Percentiles rank a stretch among this genome's conserved stretches.
Conservation (phyloP, 2,888 invertebrate genomes). For the Athalia rosae region DNA sequence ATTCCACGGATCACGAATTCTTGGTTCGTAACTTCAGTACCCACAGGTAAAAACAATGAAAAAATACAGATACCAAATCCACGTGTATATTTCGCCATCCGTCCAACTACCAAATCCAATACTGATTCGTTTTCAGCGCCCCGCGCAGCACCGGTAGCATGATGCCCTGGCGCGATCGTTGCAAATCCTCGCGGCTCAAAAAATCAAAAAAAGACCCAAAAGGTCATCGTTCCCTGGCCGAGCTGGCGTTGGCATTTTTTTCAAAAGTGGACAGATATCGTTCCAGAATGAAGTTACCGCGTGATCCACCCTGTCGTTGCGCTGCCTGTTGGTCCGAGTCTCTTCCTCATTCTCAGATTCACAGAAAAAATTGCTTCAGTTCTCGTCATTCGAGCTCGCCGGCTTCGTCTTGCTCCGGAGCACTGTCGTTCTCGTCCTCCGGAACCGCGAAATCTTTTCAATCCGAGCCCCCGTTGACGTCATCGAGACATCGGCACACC, state of each 20-base stretch:
- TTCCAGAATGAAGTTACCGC: neutral
- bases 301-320: neutral
- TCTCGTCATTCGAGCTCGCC: neutral
- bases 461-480: slow-evolving; percentile 27
- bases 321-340: slow-evolving; percentile 5
- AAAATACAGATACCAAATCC: neutral
- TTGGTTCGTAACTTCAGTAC: slow-evolving; percentile 32
- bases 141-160: slow-evolving; percentile 12
- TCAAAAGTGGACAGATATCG: slow-evolving; percentile 22
- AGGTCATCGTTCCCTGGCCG: slow-evolving; percentile 16
- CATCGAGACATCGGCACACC: neutral
- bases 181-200: neutral
- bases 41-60: slow-evolving; percentile 21
- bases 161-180: slow-evolving; percentile 2
- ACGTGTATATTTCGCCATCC: neutral
- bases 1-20: slow-evolving; percentile 11
- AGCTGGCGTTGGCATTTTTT: slow-evolving; percentile 32
- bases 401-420: slow-evolving; percentile 21
- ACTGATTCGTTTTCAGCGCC: slow-evolving; percentile 12
- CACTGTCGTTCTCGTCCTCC: slow-evolving; percentile 7
- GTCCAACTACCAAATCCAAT: neutral
- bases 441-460: slow-evolving; percentile 24
- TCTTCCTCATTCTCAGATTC: neutral
- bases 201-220: neutral
- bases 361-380: slow-evolving; percentile 7